These are phyloP conservation scores for Orientallactaga sibirica DNA, from an alignment of 2,797 vertebrate genomes.

Conservation along the genomic window DNA sequence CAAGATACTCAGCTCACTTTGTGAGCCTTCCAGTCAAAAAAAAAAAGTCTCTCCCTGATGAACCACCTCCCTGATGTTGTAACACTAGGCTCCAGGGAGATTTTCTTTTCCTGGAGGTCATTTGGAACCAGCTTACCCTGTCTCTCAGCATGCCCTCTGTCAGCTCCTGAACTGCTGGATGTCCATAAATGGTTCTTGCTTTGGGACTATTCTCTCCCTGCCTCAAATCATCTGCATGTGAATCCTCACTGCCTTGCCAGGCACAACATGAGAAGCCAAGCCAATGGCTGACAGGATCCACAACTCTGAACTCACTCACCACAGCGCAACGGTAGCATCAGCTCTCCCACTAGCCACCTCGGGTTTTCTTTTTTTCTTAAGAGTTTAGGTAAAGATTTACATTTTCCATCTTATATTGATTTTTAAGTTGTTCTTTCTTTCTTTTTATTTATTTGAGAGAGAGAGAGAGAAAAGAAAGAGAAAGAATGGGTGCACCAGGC, in stretches of 20 bases:
- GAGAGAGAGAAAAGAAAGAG: too few relatives aligned
- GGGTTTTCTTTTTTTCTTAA: too few relatives aligned
- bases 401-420: too few relatives aligned
- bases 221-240: not conserved
- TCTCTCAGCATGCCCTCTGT: not conserved
- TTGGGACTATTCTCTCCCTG: not conserved
- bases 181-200: not conserved
- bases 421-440: too few relatives aligned
- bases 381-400: too few relatives aligned
- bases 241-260: not conserved
- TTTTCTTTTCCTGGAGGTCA: not conserved
- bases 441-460: too few relatives aligned
- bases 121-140: not conserved
- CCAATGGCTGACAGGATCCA: too few relatives aligned
- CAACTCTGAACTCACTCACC: not conserved
- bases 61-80: not conserved
- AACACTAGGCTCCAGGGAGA: not conserved
- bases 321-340: not conserved
- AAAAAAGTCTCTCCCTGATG: not conserved
- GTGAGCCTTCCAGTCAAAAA: not conserved
- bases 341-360: not conserved
- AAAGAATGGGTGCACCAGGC: too few relatives aligned
- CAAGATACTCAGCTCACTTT: not conserved
- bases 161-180: not conserved
- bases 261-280: not conserved